Evolutionary conservation across 2,113 vertebrate species (phyloP).

Genomic region (Mola mola): DNA sequence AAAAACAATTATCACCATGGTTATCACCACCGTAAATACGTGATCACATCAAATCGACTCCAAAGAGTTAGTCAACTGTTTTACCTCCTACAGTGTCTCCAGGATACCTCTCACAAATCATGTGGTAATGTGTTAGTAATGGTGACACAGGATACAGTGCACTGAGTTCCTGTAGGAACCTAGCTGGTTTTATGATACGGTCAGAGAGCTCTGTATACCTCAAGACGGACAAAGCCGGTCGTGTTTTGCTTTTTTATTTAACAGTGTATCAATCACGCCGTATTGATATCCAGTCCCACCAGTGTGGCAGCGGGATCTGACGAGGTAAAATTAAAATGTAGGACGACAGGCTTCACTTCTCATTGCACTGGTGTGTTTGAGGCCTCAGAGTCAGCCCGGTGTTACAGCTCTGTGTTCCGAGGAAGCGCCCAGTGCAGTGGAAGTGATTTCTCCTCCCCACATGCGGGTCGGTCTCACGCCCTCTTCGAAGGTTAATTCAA

Average conservation of each 20-base stretch:
- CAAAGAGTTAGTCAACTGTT: not conserved
- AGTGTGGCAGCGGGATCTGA: too few species aligned
- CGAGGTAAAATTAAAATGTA: slow-evolving; percentile 4
- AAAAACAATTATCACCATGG: not conserved
- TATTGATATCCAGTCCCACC: not conserved
- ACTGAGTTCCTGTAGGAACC: not conserved
- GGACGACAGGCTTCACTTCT: slow-evolving; percentile 72
- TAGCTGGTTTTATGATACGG: not conserved
- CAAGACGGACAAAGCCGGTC: not conserved
- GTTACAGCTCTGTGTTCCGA: slow-evolving; percentile 52
- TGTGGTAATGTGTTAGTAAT: not conserved
- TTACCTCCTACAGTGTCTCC: not conserved
- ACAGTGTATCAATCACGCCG: not conserved
- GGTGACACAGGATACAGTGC: not conserved
- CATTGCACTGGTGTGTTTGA: slow-evolving; percentile 57
- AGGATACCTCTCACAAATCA: too few species aligned
- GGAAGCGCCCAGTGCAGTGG: slow-evolving; percentile 58
- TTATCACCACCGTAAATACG: not conserved
- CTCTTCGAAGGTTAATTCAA: slow-evolving; percentile 35
- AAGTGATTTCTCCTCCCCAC: slow-evolving; percentile 49
- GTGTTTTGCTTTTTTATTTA: not conserved
- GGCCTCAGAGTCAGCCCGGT: slow-evolving; percentile 44
- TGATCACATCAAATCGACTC: not conserved
- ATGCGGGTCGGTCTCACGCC: slow-evolving; percentile 34
- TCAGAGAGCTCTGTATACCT: not conserved